phyloP scores from a whole-genome alignment of 53 echinoderm and acorn worm species.

The Actinopyga echinites region DNA sequence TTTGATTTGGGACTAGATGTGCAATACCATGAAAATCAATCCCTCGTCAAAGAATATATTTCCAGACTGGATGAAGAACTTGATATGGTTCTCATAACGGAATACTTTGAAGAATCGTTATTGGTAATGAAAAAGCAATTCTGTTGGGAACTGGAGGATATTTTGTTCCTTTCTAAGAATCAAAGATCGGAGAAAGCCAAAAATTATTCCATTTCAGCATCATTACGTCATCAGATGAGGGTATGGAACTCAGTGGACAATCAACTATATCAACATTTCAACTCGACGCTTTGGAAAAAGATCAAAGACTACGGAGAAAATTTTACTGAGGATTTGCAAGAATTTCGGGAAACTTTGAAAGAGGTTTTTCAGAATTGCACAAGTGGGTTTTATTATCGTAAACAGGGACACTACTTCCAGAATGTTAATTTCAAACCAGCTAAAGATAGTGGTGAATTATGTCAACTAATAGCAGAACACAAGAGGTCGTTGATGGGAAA shows the following conservation, averaged over 20 bases:
- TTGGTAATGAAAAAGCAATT: constrained; percentile 63
- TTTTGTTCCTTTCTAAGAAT: constrained; percentile 78
- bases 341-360: constrained; percentile 56
- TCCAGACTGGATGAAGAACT: constrained; percentile 58
- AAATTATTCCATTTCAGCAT: constrained; percentile 14
- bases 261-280: constrained; percentile 69
- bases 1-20: constrained; percentile 79
- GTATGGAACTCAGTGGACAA: constrained; percentile 71
- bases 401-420: constrained; percentile 62
- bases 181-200: constrained; percentile 59
- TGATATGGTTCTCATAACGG: constrained; percentile 73
- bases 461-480: constrained; percentile 49
- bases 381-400: constrained; percentile 35
- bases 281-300: constrained; percentile 70
- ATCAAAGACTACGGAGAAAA: constrained; percentile 67
- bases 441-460: constrained; percentile 21
- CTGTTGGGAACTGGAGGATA: constrained; percentile 72
- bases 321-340: constrained; percentile 55
- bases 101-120: constrained; percentile 82
- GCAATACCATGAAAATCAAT: constrained; percentile 58
- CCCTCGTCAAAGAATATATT: constrained; percentile 60
- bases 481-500: constrained; percentile 11
- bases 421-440: constrained; percentile 53
- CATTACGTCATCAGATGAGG: constrained; percentile 58
- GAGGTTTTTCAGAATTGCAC: no score